A percentile compares a stretch with the other conserved stretches of the same genome.
Evolutionary conservation across 2,797 vertebrate species (phyloP).

Genomic region (Peromyscus nudipes): DNA sequence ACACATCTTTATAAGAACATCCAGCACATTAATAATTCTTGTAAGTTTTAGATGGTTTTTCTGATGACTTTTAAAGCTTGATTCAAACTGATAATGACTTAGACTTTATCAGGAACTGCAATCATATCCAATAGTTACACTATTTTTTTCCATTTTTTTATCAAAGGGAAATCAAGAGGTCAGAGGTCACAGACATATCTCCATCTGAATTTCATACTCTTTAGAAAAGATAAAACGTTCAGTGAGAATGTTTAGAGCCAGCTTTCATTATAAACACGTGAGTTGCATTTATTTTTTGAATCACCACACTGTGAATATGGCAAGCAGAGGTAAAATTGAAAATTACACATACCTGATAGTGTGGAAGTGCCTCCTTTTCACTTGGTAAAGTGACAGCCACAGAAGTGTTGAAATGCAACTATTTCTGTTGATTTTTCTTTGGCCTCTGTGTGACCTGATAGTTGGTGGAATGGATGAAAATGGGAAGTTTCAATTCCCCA

Average conservation of each 20-base stretch:
- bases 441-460: slow-evolving; percentile 52
- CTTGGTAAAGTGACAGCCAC: not conserved
- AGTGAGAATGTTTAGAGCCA: slow-evolving; percentile 27
- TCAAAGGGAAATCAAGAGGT: not conserved
- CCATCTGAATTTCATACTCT: slow-evolving; percentile 29
- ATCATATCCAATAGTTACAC: not conserved
- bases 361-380: slow-evolving; percentile 6
- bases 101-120: not conserved
- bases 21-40: slow-evolving; percentile 25
- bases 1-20: slow-evolving; percentile 9
- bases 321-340: slow-evolving; percentile 15
- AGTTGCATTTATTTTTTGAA: slow-evolving; percentile 13
- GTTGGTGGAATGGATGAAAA: slow-evolving; percentile 64
- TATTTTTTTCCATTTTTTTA: slow-evolving; percentile 36
- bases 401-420: not conserved
- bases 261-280: slow-evolving; percentile 15
- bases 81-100: slow-evolving; percentile 38
- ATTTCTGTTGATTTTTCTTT: slow-evolving; percentile 59
- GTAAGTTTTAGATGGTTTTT: not conserved
- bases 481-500: slow-evolving; percentile 49
- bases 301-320: not conserved
- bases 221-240: slow-evolving; percentile 32
- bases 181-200: not conserved
- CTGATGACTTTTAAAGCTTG: slow-evolving; percentile 26
- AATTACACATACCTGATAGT: not conserved